These are phyloP conservation scores for Parnassius orleans DNA, from an alignment of 2,888 invertebrate species.

Conservation along the genomic window DNA sequence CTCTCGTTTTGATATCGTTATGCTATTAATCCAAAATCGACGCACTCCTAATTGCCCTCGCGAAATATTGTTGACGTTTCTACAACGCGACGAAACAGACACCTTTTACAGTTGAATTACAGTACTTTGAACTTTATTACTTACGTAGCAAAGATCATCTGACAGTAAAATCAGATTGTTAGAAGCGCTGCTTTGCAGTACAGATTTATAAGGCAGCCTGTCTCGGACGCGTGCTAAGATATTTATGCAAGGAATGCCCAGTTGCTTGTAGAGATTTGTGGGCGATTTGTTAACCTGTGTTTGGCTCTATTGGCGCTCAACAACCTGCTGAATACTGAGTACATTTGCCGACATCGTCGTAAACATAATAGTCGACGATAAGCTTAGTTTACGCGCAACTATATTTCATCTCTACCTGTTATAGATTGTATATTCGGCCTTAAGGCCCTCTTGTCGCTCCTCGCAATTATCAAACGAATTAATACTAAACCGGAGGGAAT, in stretches of 20 bases:
- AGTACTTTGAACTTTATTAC: conserved; percentile 14
- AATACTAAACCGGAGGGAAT: no score
- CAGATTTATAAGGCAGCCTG: conserved; percentile 50
- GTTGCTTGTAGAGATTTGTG: conserved; percentile 44
- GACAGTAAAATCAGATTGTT: conserved; percentile 25
- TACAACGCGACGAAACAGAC: conserved; percentile 26
- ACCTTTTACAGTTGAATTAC: conserved; percentile 5
- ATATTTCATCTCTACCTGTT: neutral
- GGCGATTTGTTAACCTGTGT: conserved; percentile 51
- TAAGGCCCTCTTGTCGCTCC: no score
- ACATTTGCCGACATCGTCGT: conserved; percentile 12
- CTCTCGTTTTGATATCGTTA: conserved; percentile 45
- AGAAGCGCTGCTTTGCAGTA: conserved; percentile 36
- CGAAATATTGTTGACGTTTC: conserved; percentile 56
- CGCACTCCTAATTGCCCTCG: conserved; percentile 53
- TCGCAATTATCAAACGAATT: no score
- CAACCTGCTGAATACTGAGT: conserved; percentile 18
- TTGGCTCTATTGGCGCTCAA: conserved; percentile 23
- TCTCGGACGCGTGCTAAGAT: conserved; percentile 49
- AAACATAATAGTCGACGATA: conserved; percentile 7
- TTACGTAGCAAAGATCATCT: conserved; percentile 2
- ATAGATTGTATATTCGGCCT: neutral
- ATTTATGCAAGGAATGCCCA: conserved; percentile 52
- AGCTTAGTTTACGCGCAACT: conserved; percentile 13
- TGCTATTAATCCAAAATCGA: conserved; percentile 54